A percentile compares a stretch with the other conserved stretches of the same genome.
These are phyloP conservation scores for Cybosia mesomella DNA, from an alignment of 2,888 invertebrate genomes.

Conservation along the genomic window DNA sequence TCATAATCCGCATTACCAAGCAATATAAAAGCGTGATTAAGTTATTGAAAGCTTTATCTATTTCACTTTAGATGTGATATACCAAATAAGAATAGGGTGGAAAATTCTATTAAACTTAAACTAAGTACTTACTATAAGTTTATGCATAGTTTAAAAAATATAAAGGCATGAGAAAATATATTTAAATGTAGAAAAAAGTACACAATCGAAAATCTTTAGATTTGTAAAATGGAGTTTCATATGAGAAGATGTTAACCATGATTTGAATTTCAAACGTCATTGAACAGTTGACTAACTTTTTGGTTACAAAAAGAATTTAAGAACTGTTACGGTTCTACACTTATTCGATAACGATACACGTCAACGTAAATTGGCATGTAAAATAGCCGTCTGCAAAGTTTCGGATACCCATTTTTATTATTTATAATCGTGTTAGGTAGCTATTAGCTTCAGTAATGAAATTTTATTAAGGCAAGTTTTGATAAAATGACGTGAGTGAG, in stretches of 20 bases:
- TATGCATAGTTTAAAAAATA: neutral
- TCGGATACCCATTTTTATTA: constrained; percentile 1
- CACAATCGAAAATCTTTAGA: too few relatives aligned
- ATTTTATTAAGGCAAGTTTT: neutral
- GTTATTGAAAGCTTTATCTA: too few relatives aligned
- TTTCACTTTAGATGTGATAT: too few relatives aligned
- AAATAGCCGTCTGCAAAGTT: constrained; percentile 21
- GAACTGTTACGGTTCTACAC: neutral
- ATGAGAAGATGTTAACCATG: neutral
- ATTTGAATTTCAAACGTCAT: neutral
- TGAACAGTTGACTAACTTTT: neutral
- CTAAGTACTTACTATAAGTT: too few relatives aligned
- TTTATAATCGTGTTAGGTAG: constrained; percentile 7
- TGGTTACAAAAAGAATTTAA: neutral
- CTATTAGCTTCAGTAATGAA: constrained; percentile 2
- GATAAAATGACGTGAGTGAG: neutral
- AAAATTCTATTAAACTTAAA: too few relatives aligned
- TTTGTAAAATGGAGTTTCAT: too few relatives aligned
- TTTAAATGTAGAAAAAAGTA: neutral
- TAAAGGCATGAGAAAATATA: neutral
- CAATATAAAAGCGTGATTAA: too few relatives aligned
- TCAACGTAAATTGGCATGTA: constrained; percentile 14
- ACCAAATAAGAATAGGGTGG: too few relatives aligned
- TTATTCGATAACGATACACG: constrained; percentile 12
- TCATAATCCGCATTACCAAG: neutral